Evolutionary conservation across 2,888 invertebrate species (phyloP), one percentile per base, ranked within the genome.

Genomic region (Laothoe populi): DNA sequence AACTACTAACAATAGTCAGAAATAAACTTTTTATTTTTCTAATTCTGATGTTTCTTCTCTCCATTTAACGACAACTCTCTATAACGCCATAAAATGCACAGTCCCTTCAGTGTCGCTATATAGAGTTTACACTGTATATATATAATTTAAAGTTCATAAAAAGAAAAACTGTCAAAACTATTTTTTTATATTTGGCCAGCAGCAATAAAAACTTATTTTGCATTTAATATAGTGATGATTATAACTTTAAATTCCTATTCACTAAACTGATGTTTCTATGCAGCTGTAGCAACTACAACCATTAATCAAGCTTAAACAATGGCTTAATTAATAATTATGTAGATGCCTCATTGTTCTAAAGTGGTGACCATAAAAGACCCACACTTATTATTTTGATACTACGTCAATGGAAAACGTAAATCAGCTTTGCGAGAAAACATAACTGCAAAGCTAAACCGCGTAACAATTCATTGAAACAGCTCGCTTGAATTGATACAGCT

Each of bases 391-490:
- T 44, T 45, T 26, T 31, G 26, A 59, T 26, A 26, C 31, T n/a
- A 35, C 31, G 53, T 53, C 45, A 59, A 59, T 19, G 44, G 45
- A 35, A 42, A 57, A 16, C 44, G 59, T 45, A 19, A 26, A 45
- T 31, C 59, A 59, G 19, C 64, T 67, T 73, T 75, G 72, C 74
- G 72, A 72, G 75, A 72, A 74, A 73, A 69, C 40, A 49, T 48
- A 65, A 68, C 72, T 69, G 66, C 67, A 57, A 65, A 16, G 63
- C 58, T 53, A 62, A 59, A 66, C 71, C 68, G 66, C 66, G 66
- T 42, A 69, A 73, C 69, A 74, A 77, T 80, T 81, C 84, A 86
- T 84, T 85, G 79, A 81, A 79, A 81, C 74, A 82, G 79, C 79
- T 75, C 35, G 65, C 46, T 62, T 78, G 79, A 80, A 83, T 75